A percentile compares a stretch with the other conserved stretches of the same genome.
Conservation (phyloP, 2,113 vertebrate genomes). For the Eudyptes chrysolophus region DNA sequence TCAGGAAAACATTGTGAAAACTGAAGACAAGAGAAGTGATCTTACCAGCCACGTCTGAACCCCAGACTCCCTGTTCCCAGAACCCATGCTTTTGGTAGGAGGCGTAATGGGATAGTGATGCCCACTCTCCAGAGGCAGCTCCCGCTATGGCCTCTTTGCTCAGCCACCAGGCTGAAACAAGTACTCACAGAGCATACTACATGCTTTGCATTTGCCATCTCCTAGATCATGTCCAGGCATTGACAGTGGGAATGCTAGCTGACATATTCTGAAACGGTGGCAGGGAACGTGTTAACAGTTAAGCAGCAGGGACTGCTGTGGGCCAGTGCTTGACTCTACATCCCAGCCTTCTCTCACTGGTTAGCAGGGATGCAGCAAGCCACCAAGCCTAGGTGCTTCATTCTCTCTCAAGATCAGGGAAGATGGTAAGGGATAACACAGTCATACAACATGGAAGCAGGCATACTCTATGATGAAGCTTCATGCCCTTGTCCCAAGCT, state of each 20-base stretch:
- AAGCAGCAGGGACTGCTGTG: background rate
- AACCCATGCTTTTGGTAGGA: background rate
- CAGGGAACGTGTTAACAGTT: background rate
- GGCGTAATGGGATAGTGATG: background rate
- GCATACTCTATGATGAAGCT: background rate
- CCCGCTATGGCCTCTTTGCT: background rate
- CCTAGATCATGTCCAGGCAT: background rate
- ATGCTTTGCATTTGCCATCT: background rate
- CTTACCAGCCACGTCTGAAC: background rate
- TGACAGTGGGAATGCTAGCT: background rate
- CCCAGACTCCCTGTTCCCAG: background rate
- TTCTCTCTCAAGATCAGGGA: background rate
- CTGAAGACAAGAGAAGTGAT: background rate
- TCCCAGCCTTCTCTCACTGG: background rate
- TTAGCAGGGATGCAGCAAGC: background rate
- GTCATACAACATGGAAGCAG: background rate
- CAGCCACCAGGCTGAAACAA: background rate
- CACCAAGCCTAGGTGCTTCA: background rate
- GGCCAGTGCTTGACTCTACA: background rate
- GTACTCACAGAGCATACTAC: background rate
- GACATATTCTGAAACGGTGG: accelerated
- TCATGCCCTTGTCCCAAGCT: background rate
- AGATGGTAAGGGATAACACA: background rate
- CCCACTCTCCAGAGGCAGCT: background rate
- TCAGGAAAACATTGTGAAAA: constrained; percentile 22